phyloP scores from a whole-genome alignment of 2,113 vertebrate genomes.

The Pantherophis guttatus region DNA sequence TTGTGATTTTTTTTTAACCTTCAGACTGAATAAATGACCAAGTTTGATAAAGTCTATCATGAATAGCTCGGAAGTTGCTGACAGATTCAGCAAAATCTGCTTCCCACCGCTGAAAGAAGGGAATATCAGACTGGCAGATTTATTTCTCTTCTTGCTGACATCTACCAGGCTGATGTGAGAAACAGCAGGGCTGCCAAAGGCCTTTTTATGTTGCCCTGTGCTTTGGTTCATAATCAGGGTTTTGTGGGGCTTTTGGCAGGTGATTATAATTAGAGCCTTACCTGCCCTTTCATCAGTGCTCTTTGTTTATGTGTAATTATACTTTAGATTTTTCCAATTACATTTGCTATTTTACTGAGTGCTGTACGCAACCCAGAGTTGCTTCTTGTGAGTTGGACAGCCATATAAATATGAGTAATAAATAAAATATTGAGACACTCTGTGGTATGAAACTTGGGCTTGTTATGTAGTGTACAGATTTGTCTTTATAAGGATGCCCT shows the following conservation, averaged over 20 bases:
- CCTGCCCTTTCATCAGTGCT: not conserved
- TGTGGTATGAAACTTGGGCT: not conserved
- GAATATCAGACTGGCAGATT: not conserved
- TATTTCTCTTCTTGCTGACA: not conserved
- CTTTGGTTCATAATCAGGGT: not conserved
- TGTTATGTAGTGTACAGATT: not conserved
- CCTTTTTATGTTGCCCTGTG: not conserved
- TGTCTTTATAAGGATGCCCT: not conserved
- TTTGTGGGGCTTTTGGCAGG: not conserved
- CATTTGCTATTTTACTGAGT: not conserved
- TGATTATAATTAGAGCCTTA: not conserved
- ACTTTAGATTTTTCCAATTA: not conserved
- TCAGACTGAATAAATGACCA: conserved; percentile 9
- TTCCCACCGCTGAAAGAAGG: not conserved
- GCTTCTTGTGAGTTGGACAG: not conserved
- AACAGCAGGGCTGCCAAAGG: not conserved
- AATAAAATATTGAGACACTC: not conserved
- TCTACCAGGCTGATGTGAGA: not conserved
- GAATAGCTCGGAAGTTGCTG: not conserved
- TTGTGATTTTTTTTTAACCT: conserved; percentile 7
- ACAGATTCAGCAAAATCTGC: not conserved
- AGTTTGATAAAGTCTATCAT: not conserved
- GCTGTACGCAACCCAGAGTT: not conserved
- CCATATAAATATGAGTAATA: not conserved
- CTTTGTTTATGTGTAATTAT: not conserved